Percentiles rank a stretch among this genome's conserved stretches.
Evolutionary conservation across 2,888 invertebrate genomes (phyloP).

Genomic region (Plusia festucae): DNA sequence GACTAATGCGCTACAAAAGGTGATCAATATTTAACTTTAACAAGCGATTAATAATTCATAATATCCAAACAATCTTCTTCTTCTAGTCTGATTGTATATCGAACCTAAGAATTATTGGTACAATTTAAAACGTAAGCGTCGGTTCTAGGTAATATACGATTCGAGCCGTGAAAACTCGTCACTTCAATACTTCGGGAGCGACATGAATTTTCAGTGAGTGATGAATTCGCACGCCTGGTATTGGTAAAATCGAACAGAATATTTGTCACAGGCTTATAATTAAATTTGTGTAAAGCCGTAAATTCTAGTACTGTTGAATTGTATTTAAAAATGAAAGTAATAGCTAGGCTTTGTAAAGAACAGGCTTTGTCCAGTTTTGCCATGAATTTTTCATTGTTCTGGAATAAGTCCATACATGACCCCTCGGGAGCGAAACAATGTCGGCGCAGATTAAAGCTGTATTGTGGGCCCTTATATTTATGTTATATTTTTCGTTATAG

Average conservation of each 20-base stretch:
- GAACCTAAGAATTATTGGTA: conserved; percentile 19
- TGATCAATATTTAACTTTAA: no score
- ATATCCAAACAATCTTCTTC: no score
- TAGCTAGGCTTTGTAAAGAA: conserved; percentile 9
- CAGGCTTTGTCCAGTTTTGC: conserved; percentile 11
- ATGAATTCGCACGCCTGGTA: conserved; percentile 22
- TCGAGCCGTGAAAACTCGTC: conserved; percentile 24
- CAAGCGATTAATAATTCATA: no score
- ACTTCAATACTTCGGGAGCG: conserved; percentile 24
- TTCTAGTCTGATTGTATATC: neutral
- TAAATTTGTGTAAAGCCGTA: conserved; percentile 21
- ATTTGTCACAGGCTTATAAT: conserved; percentile 33
- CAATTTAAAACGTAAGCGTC: conserved; percentile 16
- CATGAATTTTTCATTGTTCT: conserved; percentile 20
- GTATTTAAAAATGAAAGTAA: neutral
- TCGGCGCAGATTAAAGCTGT: conserved; percentile 48
- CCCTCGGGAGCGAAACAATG: conserved; percentile 49
- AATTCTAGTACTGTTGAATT: neutral
- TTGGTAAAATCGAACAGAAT: conserved; percentile 29
- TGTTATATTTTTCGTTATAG: conserved; percentile 45
- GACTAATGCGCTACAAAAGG: no score
- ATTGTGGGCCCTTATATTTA: conserved; percentile 53
- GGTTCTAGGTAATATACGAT: conserved; percentile 5
- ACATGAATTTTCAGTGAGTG: conserved; percentile 25
- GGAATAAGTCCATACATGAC: conserved; percentile 28